Conservation (phyloP, 2,113 vertebrate genomes). For the Halichoerus grypus region DNA sequence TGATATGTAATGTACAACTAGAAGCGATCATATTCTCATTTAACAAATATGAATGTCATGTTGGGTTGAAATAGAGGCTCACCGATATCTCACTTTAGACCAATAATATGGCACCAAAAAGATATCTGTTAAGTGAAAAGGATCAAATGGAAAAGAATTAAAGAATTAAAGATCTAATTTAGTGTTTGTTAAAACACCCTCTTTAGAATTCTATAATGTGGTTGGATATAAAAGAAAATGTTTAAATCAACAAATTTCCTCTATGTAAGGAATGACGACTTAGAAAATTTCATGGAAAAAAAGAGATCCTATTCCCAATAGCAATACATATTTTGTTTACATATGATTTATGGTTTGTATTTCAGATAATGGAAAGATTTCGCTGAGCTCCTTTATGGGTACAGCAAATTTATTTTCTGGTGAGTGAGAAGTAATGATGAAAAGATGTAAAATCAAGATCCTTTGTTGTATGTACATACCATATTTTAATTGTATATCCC, state of each 20-base stretch:
- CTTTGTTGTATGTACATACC: not conserved
- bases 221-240: not conserved
- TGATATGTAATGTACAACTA: not conserved
- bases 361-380: slow-evolving; percentile 55
- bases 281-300: not conserved
- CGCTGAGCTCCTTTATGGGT: not conserved
- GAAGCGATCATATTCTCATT: not conserved
- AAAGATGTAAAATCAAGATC: slow-evolving; percentile 49
- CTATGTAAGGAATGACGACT: not conserved
- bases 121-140: not conserved
- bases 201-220: slow-evolving; percentile 20
- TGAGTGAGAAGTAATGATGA: slow-evolving; percentile 43
- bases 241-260: not conserved
- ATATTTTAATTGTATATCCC: not conserved
- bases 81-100: slow-evolving; percentile 24
- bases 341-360: slow-evolving; percentile 33
- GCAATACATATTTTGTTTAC: not conserved
- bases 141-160: not conserved
- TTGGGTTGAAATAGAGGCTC: not conserved
- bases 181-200: not conserved
- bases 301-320: not conserved
- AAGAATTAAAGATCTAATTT: not conserved
- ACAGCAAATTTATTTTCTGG: slow-evolving; percentile 61
- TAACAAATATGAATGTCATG: not conserved
- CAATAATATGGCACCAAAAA: not conserved